Conservation (phyloP, 2,888 invertebrate genomes). For the Cephus runcator region DNA sequence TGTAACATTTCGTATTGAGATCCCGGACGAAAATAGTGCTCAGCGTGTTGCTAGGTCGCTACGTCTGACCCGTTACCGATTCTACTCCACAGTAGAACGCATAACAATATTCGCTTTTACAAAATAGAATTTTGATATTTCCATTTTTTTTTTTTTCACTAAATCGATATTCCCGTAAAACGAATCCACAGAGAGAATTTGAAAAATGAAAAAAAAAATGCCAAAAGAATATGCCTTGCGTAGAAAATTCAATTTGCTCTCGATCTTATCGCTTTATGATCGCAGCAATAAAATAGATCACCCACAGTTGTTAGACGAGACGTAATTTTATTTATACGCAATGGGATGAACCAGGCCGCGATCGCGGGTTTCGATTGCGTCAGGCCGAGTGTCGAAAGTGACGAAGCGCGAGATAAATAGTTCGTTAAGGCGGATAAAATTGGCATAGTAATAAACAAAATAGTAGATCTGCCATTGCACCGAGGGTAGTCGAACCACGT, state of each 20-base stretch:
- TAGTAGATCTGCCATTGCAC: not conserved
- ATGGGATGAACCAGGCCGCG: not conserved
- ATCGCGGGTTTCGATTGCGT: not conserved
- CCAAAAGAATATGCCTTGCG: not conserved
- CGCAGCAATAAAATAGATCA: not conserved
- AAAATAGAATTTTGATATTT: not conserved
- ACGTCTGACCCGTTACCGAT: constrained; percentile 25
- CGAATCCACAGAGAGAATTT: not conserved
- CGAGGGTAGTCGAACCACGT: not conserved
- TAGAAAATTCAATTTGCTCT: not conserved
- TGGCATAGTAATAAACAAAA: not conserved
- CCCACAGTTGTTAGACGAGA: not conserved
- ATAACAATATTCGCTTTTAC: not conserved
- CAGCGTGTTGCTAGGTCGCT: constrained; percentile 29
- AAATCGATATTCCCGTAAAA: not conserved
- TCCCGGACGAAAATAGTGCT: constrained; percentile 52
- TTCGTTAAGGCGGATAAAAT: not conserved
- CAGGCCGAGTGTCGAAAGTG: not conserved
- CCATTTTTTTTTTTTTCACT: not conserved
- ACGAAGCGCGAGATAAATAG: not conserved
- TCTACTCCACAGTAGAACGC: not conserved
- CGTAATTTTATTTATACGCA: not conserved
- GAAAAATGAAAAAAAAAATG: no score
- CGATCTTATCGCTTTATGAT: not conserved
- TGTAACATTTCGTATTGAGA: constrained; percentile 58